A percentile compares a stretch with the other conserved stretches of the same genome.
phyloP scores from a whole-genome alignment of 2,888 invertebrate species.

The Caenorhabditis macrosperma region DNA sequence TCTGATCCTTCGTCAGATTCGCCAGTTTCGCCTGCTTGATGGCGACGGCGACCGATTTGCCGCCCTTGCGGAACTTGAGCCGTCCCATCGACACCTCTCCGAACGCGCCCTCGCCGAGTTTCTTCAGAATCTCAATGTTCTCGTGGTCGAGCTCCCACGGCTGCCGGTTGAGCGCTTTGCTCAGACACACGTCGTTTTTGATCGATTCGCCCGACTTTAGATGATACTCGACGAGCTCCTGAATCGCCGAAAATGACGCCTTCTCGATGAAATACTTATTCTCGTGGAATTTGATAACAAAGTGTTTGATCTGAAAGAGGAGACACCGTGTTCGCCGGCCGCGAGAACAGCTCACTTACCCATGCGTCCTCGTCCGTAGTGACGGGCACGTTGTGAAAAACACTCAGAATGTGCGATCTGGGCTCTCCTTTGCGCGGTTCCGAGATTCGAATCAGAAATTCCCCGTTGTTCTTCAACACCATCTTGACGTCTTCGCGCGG shows the following conservation, averaged over 20 bases:
- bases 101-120: slow-evolving; percentile 73
- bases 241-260: slow-evolving; percentile 42
- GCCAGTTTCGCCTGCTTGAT: slow-evolving; percentile 68
- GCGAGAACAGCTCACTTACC: background rate
- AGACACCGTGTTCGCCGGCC: background rate
- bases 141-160: slow-evolving; percentile 70
- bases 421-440: slow-evolving; percentile 29
- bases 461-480: slow-evolving; percentile 27
- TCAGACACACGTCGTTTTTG: slow-evolving; percentile 19
- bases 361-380: slow-evolving; percentile 22
- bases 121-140: slow-evolving; percentile 64
- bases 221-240: slow-evolving; percentile 56
- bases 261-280: slow-evolving; percentile 59
- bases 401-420: slow-evolving; percentile 15
- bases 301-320: slow-evolving; percentile 60
- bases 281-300: slow-evolving; percentile 52
- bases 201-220: slow-evolving; percentile 39
- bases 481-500: slow-evolving; percentile 42
- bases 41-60: slow-evolving; percentile 51
- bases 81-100: slow-evolving; percentile 66
- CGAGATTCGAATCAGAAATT: slow-evolving; percentile 33
- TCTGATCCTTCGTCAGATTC: slow-evolving; percentile 69
- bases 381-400: slow-evolving; percentile 26
- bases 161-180: slow-evolving; percentile 56
- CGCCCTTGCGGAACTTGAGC: slow-evolving; percentile 34